Evolutionary conservation across 2,888 invertebrate species (phyloP).

Genomic region (Meteorus cinctellus): DNA sequence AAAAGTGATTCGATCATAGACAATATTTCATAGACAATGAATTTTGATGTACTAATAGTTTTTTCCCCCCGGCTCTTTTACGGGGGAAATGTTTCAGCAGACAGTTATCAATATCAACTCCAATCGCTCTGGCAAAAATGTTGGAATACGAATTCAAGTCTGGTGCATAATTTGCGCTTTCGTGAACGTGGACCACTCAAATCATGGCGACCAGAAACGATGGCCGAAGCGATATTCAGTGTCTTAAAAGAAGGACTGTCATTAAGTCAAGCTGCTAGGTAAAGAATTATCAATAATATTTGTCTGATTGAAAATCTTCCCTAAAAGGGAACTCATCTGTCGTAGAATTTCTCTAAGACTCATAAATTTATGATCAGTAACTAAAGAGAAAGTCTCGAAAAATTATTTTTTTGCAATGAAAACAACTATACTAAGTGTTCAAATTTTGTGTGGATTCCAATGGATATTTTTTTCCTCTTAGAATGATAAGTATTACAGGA

Average conservation of each 20-base stretch:
- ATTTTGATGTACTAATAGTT: constrained; percentile 28
- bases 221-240: constrained; percentile 95
- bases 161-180: constrained; percentile 92
- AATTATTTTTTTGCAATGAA: no score
- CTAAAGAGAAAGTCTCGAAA: no score
- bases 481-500: neutral
- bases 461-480: no score
- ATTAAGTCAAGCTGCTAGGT: constrained; percentile 87
- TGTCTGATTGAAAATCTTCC: no score
- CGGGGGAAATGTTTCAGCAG: constrained; percentile 78
- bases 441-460: no score
- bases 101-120: constrained; percentile 95
- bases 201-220: constrained; percentile 95
- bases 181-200: constrained; percentile 93
- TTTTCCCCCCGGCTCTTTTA: constrained; percentile 58
- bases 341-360: no score
- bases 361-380: no score
- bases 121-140: constrained; percentile 98
- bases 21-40: constrained; percentile 55
- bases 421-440: no score
- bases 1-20: neutral
- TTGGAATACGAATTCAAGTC: constrained; percentile 94
- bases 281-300: constrained; percentile 21
- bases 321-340: no score
- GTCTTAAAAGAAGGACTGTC: constrained; percentile 93